These are phyloP conservation scores for Eupithecia tripunctaria DNA, from an alignment of 2,888 invertebrate species.

Conservation along the genomic window DNA sequence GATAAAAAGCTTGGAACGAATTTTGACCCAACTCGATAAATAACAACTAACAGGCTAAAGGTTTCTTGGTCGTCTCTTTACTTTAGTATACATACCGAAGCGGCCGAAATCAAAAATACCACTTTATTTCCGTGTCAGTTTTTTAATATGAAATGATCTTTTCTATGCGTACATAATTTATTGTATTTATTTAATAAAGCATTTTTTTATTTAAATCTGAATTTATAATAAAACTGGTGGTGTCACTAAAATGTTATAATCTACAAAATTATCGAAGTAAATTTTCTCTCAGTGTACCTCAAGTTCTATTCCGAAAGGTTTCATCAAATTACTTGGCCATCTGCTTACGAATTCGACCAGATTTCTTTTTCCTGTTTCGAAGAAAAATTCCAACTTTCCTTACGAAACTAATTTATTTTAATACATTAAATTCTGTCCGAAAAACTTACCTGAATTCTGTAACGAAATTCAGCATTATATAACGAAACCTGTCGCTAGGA, in stretches of 20 bases:
- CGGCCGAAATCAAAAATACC: too few species aligned
- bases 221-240: neutral
- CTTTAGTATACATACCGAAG: too few species aligned
- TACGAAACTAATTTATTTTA: slow-evolving; percentile 42
- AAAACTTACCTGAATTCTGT: slow-evolving; percentile 28
- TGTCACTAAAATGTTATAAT: neutral
- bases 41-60: too few species aligned
- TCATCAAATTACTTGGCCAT: slow-evolving; percentile 38
- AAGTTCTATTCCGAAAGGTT: slow-evolving; percentile 33
- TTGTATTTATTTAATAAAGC: too few species aligned
- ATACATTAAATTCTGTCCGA: slow-evolving; percentile 26
- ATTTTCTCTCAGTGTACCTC: slow-evolving; percentile 24
- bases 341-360: slow-evolving; percentile 32
- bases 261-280: neutral
- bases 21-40: too few species aligned
- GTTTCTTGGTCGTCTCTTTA: too few species aligned
- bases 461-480: slow-evolving; percentile 27
- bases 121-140: too few species aligned
- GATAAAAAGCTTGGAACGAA: too few species aligned
- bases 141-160: too few species aligned
- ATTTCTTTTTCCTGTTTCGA: slow-evolving; percentile 29
- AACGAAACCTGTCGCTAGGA: slow-evolving; percentile 23
- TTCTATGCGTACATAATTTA: too few species aligned
- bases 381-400: slow-evolving; percentile 24
- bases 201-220: too few species aligned